These are phyloP conservation scores for Sphenopsis melanotis DNA, from an alignment of 2,797 vertebrate species.

Conservation along the genomic window DNA sequence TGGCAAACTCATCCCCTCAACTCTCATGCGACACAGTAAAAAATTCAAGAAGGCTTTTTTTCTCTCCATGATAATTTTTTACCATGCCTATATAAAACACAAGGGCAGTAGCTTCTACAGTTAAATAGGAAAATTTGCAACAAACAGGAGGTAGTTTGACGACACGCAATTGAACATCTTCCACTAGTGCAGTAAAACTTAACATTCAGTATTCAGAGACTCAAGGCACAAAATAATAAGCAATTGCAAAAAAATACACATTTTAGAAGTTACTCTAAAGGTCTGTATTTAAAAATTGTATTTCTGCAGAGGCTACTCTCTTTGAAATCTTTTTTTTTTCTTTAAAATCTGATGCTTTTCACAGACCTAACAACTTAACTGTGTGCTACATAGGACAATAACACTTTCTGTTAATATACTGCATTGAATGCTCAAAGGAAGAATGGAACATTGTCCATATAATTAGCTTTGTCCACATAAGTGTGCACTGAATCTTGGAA, in stretches of 20 bases:
- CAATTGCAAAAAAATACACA: not conserved
- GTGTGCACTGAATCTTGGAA: not conserved
- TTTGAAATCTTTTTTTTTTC: not conserved
- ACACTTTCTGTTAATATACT: not conserved
- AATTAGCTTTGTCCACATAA: not conserved
- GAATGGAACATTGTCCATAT: not conserved
- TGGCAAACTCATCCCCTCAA: not conserved
- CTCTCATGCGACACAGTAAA: not conserved
- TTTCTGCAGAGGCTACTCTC: not conserved
- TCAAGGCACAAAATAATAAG: not conserved
- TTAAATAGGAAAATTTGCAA: not conserved
- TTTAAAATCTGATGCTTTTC: not conserved
- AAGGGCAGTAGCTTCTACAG: not conserved
- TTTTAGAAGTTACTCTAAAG: not conserved
- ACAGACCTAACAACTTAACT: not conserved
- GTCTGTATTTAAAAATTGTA: not conserved
- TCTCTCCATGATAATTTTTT: not conserved
- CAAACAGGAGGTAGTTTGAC: not conserved
- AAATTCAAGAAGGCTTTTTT: not conserved
- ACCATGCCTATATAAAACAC: not conserved
- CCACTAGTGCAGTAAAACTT: not conserved
- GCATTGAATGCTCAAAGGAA: not conserved
- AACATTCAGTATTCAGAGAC: not conserved
- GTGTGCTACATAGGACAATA: not conserved
- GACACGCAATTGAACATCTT: accelerated